Conservation (phyloP, 2,113 vertebrate species). For the Tragelaphus imberbis region DNA sequence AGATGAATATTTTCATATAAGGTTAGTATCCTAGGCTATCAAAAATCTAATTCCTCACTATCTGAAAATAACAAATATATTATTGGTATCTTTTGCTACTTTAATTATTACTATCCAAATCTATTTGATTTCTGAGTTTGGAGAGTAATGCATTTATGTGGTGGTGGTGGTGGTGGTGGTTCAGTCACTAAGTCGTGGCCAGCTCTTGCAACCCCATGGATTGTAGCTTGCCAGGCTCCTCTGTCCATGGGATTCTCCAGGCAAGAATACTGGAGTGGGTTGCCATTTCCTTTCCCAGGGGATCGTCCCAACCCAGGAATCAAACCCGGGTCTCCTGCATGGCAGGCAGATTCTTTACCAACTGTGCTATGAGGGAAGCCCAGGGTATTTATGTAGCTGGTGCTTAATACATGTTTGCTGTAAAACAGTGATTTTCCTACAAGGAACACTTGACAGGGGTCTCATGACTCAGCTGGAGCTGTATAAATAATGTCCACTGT, state of each 20-base stretch:
- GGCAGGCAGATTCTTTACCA: background rate
- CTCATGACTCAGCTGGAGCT: background rate
- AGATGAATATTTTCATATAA: background rate
- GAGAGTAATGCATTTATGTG: background rate
- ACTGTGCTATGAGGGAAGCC: background rate
- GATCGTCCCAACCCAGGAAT: background rate
- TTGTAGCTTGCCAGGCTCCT: background rate
- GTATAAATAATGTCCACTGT: background rate
- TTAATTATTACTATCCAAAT: background rate
- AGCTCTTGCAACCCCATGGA: background rate
- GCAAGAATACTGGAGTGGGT: background rate
- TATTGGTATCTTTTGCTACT: background rate
- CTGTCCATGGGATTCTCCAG: background rate
- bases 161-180: background rate
- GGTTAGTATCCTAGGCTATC: background rate
- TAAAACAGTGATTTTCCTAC: background rate
- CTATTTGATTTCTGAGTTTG: background rate
- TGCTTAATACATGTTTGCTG: background rate
- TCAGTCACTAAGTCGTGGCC: accelerated
- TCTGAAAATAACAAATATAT: background rate
- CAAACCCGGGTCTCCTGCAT: background rate
- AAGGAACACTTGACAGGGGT: background rate
- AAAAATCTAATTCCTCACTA: background rate
- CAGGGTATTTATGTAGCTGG: background rate
- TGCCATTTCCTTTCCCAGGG: background rate